Conservation (phyloP, 1,140 invertebrate species). For the Aporrectodea caliginosa region DNA sequence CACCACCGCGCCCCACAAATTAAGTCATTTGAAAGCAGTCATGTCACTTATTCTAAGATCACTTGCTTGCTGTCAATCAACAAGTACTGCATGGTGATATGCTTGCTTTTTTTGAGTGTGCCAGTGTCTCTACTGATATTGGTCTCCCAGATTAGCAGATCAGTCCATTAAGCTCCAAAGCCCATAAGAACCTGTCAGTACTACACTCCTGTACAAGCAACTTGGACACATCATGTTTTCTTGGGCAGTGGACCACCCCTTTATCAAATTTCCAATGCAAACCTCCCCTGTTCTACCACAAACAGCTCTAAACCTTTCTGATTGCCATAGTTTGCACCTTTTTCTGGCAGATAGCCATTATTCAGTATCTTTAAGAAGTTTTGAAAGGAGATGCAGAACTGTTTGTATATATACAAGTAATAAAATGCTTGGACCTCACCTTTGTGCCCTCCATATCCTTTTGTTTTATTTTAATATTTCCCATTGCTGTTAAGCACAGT, state of each 20-base stretch:
- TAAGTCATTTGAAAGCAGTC: too few relatives aligned
- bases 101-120: too few relatives aligned
- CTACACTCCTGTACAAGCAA: too few relatives aligned
- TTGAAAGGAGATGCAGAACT: not conserved
- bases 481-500: slow-evolving; percentile 77
- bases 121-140: too few relatives aligned
- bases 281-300: not conserved
- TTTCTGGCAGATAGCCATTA: not conserved
- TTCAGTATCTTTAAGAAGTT: not conserved
- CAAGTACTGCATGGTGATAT: too few relatives aligned
- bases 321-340: not conserved
- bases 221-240: too few relatives aligned
- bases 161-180: too few relatives aligned
- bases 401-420: slow-evolving; percentile 7
- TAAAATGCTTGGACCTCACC: slow-evolving; percentile 42
- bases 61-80: too few relatives aligned
- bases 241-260: not conserved
- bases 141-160: too few relatives aligned
- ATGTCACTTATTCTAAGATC: too few relatives aligned
- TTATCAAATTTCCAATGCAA: not conserved
- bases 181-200: too few relatives aligned
- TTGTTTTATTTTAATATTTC: slow-evolving; percentile 76
- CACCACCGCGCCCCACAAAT: too few relatives aligned
- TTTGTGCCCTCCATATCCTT: slow-evolving; percentile 78
- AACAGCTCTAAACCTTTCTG: not conserved